These are phyloP conservation scores for Pyrochroa serraticornis DNA, from an alignment of 2,888 invertebrate species.

Conservation along the genomic window DNA sequence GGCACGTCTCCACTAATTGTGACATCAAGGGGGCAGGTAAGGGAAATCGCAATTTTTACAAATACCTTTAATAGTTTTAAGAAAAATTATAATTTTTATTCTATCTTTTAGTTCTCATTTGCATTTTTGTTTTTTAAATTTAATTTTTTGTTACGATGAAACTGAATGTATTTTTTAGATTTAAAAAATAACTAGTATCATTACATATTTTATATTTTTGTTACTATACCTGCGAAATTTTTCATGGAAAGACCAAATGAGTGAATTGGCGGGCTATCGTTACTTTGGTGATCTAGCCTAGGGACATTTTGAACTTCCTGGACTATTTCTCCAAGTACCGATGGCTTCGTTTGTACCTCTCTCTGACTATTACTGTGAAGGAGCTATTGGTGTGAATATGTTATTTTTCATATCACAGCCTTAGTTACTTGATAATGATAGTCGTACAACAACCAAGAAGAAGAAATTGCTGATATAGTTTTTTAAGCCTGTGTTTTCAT, in stretches of 20 bases:
- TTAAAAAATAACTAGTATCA: too few relatives aligned
- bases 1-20: too few relatives aligned
- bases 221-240: not conserved
- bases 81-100: too few relatives aligned
- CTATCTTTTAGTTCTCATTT: too few relatives aligned
- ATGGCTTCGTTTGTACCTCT: constrained; percentile 2
- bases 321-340: constrained; percentile 50
- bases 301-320: constrained; percentile 49
- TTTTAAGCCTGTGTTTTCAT: not conserved
- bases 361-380: constrained; percentile 32
- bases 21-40: too few relatives aligned
- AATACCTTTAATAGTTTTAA: too few relatives aligned
- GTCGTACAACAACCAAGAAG: constrained; percentile 11
- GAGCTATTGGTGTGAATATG: constrained; percentile 56
- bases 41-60: too few relatives aligned
- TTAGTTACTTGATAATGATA: constrained; percentile 53
- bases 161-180: too few relatives aligned
- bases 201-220: not conserved
- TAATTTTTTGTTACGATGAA: not conserved
- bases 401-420: constrained; percentile 56
- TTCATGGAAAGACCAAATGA: too few relatives aligned
- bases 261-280: constrained; percentile 25
- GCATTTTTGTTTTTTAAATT: too few relatives aligned
- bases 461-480: not conserved
- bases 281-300: constrained; percentile 60